A percentile compares a stretch with the other conserved stretches of the same genome.
Evolutionary conservation across 2,888 invertebrate species (phyloP).

Genomic region (Lottia scabra): DNA sequence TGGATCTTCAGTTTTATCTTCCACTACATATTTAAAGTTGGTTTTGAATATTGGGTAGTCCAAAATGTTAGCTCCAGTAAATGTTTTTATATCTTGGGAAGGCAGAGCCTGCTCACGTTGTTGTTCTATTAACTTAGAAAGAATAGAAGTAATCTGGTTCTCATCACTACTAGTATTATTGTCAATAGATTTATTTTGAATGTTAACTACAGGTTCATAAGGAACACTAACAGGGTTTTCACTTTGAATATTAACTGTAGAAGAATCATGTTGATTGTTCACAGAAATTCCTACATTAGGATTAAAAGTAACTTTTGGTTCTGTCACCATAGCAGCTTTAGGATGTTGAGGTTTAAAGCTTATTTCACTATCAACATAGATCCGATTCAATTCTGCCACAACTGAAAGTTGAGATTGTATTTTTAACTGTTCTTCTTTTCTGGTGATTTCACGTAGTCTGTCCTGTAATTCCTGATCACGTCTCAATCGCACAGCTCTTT

Average conservation of each 20-base stretch:
- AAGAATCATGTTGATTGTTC: not conserved
- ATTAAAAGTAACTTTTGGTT: too few species aligned
- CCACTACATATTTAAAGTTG: not conserved
- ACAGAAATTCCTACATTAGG: not conserved
- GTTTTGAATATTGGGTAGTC: not conserved
- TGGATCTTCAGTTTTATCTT: not conserved
- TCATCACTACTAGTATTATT: too few species aligned
- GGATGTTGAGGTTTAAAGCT: too few species aligned
- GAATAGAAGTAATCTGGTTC: constrained; percentile 2
- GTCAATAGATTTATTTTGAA: too few species aligned
- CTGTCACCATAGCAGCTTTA: too few species aligned
- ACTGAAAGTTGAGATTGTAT: too few species aligned
- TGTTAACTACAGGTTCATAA: too few species aligned
- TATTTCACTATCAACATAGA: too few species aligned
- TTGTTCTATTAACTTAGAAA: not conserved
- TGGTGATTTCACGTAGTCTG: not conserved
- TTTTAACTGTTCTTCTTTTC: not conserved
- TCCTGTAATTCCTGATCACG: not conserved
- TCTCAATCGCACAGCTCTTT: not conserved
- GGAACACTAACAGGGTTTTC: too few species aligned
- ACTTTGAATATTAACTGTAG: too few species aligned
- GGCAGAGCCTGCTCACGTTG: not conserved
- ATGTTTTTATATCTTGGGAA: not conserved
- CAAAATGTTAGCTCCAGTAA: not conserved
- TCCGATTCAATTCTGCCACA: too few species aligned